phyloP scores from a whole-genome alignment of 2,797 vertebrate genomes.

The Muscicapa comitata region DNA sequence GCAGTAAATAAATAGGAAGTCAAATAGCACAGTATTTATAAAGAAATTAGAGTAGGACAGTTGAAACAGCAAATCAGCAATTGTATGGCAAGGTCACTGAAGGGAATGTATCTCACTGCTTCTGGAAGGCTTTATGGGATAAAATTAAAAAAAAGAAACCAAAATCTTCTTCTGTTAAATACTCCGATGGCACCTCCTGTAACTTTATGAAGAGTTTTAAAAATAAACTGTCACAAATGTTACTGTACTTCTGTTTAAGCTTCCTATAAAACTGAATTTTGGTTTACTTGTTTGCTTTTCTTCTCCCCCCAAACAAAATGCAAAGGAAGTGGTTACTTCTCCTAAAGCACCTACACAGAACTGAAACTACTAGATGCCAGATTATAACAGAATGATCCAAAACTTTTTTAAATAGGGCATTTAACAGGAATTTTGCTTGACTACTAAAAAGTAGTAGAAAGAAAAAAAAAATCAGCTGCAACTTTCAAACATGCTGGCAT shows the following conservation, averaged over 20 bases:
- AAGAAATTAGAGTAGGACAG: not conserved
- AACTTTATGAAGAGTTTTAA: not conserved
- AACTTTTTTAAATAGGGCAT: not conserved
- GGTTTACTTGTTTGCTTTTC: not conserved
- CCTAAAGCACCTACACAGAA: not conserved
- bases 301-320: not conserved
- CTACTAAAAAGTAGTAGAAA: not conserved
- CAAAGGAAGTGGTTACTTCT: not conserved
- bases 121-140: accelerated
- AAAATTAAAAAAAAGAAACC: not conserved
- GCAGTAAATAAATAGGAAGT: not conserved
- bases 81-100: not conserved
- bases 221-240: not conserved
- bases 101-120: not conserved
- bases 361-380: not conserved
- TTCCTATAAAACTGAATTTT: not conserved
- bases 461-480: not conserved
- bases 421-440: not conserved
- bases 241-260: not conserved
- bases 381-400: not conserved
- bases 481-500: not conserved
- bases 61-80: not conserved
- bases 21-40: not conserved
- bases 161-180: not conserved
- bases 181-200: not conserved